A percentile compares a stretch with the other conserved stretches of the same genome.
These are phyloP conservation scores for Astropecten irregularis DNA, from an alignment of 53 echinoderm and acorn worm species.

Conservation along the genomic window DNA sequence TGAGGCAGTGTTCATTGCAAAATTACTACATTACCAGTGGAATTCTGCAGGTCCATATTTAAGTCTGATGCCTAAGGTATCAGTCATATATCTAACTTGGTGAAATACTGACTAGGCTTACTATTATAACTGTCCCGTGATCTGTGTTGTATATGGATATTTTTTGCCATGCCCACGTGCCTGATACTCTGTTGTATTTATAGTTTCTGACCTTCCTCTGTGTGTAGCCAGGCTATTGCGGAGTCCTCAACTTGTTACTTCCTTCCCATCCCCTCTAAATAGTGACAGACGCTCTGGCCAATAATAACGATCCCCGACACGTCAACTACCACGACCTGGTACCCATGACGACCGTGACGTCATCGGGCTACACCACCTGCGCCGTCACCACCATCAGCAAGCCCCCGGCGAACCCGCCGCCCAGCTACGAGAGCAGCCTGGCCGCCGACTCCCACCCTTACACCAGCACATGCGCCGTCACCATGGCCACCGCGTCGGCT, in stretches of 20 bases:
- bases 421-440: conserved; percentile 20
- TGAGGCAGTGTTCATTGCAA: too few relatives aligned
- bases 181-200: too few relatives aligned
- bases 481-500: conserved; percentile 16
- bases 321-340: conserved; percentile 72
- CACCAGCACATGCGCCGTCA: conserved; percentile 22
- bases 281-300: conserved; percentile 51
- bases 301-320: conserved; percentile 83
- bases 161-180: not conserved
- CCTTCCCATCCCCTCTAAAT: conserved; percentile 43
- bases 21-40: too few relatives aligned
- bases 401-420: conserved; percentile 31
- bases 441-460: conserved; percentile 39
- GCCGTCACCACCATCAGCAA: conserved; percentile 28
- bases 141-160: too few relatives aligned
- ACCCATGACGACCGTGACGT: conserved; percentile 55
- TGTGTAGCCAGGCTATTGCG: conserved; percentile 7
- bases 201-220: conserved; percentile 50
- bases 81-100: too few relatives aligned
- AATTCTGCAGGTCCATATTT: too few relatives aligned
- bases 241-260: conserved; percentile 33
- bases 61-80: too few relatives aligned
- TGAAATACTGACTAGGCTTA: too few relatives aligned
- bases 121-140: too few relatives aligned
- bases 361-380: conserved; percentile 41